Evolutionary conservation across 2,888 invertebrate species (phyloP), one percentile per base, ranked within the genome.

Genomic region (Halictus quadricinctus): DNA sequence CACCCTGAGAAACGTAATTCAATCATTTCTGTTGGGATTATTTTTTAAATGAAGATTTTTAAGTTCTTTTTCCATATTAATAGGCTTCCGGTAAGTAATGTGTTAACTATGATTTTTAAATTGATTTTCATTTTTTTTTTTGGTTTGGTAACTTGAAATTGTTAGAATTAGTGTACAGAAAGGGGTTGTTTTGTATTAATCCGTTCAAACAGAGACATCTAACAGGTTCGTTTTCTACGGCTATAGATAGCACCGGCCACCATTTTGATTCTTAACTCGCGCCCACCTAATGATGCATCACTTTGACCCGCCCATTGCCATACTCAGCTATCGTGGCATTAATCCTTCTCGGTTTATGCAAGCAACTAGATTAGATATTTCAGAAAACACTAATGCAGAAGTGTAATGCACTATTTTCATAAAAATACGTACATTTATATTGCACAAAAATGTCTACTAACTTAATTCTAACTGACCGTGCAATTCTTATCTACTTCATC

Each of bases 261-360:
- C 69, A 69, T 69, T 69, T 69, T 69, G 69, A 69, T 41, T 69
- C 36, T 41, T 41, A 69, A 69, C 69, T 41, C 69, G 41, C 69
- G 69, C 41, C 41, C 69, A 69, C 69, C 36, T 41, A 69, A 69
- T 69, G 41, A 41, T 69, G 69, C 41, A 69, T 69, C 69, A 69
- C 41, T 69, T 69, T 41, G 69, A 41, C 41, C 69, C 41, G 36
- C 69, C 69, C 66, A 66, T 66, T 69, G 69, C 69, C 69, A 69
- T 36, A n/a, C 36, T 69, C 41, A 41, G 41, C 36, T n/a, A 69
- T 69, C 43, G 41, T 43, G 36, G 69, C 21, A 41, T 69, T 69
- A 41, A 43, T 69, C 21, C 69, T 43, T 41, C 43, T 43, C 41
- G n/a, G 10, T 43, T 41, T 69, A 43, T 41, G 41, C 41, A 43